Evolutionary conservation across 2,113 vertebrate species (phyloP).

Genomic region (Mixornis gularis): DNA sequence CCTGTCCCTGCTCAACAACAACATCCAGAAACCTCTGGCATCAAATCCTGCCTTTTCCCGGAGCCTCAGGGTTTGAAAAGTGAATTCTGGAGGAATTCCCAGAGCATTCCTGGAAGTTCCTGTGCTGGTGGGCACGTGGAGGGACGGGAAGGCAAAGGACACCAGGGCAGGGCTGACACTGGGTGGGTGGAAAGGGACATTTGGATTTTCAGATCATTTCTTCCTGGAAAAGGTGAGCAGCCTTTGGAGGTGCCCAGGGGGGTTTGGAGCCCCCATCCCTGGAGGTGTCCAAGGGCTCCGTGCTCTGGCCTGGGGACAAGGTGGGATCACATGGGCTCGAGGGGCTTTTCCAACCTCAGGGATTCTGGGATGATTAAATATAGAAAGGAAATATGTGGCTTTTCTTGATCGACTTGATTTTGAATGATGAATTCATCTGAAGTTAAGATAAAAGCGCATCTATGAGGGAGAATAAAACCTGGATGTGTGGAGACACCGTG

Average conservation of each 20-base stretch:
- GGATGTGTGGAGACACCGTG: background rate
- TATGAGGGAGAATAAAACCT: background rate
- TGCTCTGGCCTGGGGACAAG: background rate
- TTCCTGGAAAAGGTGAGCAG: background rate
- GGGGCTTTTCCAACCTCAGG: background rate
- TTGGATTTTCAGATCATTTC: background rate
- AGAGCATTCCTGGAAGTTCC: fast-evolving
- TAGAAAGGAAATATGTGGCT: fast-evolving
- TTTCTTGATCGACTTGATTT: background rate
- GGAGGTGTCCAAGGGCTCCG: background rate
- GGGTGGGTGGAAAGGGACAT: background rate
- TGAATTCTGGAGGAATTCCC: background rate
- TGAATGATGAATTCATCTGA: background rate
- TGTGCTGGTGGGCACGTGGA: background rate
- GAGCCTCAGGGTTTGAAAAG: background rate
- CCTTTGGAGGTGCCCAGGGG: background rate
- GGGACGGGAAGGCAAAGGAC: background rate
- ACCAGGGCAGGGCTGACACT: background rate
- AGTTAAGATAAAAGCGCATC: background rate
- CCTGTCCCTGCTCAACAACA: background rate
- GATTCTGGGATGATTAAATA: background rate
- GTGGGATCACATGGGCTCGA: background rate
- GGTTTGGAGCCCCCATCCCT: background rate
- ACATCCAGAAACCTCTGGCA: background rate
- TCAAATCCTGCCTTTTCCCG: background rate